Evolutionary conservation across 1,140 invertebrate species (phyloP), one percentile per base, ranked within the genome.

Genomic region (Bombus sylvicola): DNA sequence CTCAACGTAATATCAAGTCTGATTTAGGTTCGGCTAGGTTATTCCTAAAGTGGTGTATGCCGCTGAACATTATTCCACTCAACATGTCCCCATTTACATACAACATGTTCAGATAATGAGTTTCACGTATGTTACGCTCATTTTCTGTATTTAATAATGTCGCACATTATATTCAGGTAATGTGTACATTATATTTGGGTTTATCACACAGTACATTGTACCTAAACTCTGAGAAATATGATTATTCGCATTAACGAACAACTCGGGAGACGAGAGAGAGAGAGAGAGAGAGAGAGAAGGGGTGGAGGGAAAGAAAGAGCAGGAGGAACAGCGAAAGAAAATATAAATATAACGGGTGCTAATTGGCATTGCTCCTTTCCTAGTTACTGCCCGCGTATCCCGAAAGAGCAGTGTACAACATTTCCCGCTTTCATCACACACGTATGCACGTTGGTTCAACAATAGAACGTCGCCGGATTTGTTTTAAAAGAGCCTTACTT

Each of bases 381-480:
- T 47, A 76, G 53, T 59, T n/a, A 25, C 25, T 28, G 18, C 25
- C 72, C 3, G 47, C 10, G 41, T n/a, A 22, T 34, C 47, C 12
- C 47, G 43, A 22, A 76, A 73, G 47, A 59, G 43, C 74, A 73
- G 34, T 31, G 82, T 34, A 39, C 28, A 66, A 64, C 69, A 34
- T 87, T 85, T 73, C 41, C 5, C 8, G 71, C 71, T 81, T 74
- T 68, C 41, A 25, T 39, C 41, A 9, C 9, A 34, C 12, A 34
- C 64, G 22, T 43, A 2, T 18, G 22, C 59, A 8, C 76, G 83
- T 31, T 41, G n/a, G 2, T 22, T 41, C 41, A 76, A 87, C 72
- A 80, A 80, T 81, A 37, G 69, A 74, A 37, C n/a, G 31, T 37
- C 72, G 74, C 28, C 62, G 76, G 57, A 75, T 80, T 88, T 86